A percentile compares a stretch with the other conserved stretches of the same genome.
Evolutionary conservation across 1,140 invertebrate species (phyloP).

Genomic region (Cyclargus thomasi): DNA sequence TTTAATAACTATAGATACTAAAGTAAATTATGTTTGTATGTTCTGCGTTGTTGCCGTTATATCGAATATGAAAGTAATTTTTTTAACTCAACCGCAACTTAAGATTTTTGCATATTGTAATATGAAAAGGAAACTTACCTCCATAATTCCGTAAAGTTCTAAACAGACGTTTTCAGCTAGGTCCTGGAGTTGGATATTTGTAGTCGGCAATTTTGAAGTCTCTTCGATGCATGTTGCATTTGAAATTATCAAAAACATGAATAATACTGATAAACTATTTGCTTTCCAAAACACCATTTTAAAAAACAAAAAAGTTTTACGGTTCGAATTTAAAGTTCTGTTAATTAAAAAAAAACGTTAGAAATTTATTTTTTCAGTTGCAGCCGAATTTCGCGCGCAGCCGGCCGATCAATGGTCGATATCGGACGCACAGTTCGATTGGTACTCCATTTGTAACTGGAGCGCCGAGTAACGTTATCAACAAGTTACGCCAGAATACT

Average conservation of each 20-base stretch:
- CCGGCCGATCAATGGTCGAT: slow-evolving; percentile 17
- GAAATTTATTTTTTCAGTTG: slow-evolving; percentile 23
- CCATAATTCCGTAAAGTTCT: slow-evolving; percentile 27
- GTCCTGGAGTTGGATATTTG: slow-evolving; percentile 22
- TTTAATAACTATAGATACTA: too few species aligned
- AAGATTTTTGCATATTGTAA: not conserved
- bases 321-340: not conserved
- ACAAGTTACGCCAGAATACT: slow-evolving; percentile 23
- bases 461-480: slow-evolving; percentile 28
- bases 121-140: slow-evolving; percentile 27
- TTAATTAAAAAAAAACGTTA: slow-evolving; percentile 7
- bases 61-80: slow-evolving; percentile 1
- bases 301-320: not conserved
- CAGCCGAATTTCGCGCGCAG: slow-evolving; percentile 18
- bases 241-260: not conserved
- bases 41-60: not conserved
- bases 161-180: slow-evolving; percentile 35
- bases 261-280: not conserved
- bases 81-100: not conserved
- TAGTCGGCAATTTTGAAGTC: slow-evolving; percentile 26
- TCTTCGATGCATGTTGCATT: slow-evolving; percentile 22
- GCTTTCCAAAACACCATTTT: not conserved
- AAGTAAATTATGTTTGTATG: too few species aligned
- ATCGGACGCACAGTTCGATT: slow-evolving; percentile 33
- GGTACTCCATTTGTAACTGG: slow-evolving; percentile 41